Base-by-base conservation (phyloP, 2,888 invertebrate genomes). In the Cotesia congregata region DNA sequence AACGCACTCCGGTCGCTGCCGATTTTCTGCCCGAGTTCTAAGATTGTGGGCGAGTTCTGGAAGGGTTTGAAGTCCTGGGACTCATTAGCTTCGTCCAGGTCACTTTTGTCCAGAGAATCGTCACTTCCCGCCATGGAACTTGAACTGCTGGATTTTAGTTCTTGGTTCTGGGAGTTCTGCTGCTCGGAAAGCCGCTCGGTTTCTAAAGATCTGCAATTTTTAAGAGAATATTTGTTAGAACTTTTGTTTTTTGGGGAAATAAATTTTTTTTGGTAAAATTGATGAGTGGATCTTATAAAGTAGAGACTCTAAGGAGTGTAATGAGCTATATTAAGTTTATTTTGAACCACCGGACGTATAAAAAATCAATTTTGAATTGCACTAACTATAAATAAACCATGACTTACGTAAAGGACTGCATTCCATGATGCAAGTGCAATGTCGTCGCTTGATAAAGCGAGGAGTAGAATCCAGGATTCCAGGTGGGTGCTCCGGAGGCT, bases 41-140 rank as follows among this genome's bases (percentile, higher is more conserved):
- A 76, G 41, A 87, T 86, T 3, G 84, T 85, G 65, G 86, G 83
- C n/a, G 86, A 84, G 75, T 82, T 86, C 74, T 86, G 88, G 79
- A 86, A 86, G 9, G 85, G 80, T 72, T 89, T 89, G 79, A 84
- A 84, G 38, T 86, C 86, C 3, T 88, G 87, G 70, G 85, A 83
- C 65, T 88, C 88, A 38, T 80, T 82, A 72, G 86, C 86, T 67
- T 90, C 90, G 71, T 90, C 90, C 17, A 88, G 83, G 71, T 90
- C 90, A 79, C 91, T 90, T 75, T 90, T 90, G 79, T 93, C 93
- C 1, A 91, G 88, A 74, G 93, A 93, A 80, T 93, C 93, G 76
- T 93, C 93, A 77, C 93, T 93, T 30, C 89, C 88, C 0, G 92
- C 90, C 82, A 88, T 87, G 20, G 91, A 92, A 90, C 67, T 92